Base-by-base conservation (phyloP, 2,888 invertebrate genomes). In the Rhagonycha lutea region DNA sequence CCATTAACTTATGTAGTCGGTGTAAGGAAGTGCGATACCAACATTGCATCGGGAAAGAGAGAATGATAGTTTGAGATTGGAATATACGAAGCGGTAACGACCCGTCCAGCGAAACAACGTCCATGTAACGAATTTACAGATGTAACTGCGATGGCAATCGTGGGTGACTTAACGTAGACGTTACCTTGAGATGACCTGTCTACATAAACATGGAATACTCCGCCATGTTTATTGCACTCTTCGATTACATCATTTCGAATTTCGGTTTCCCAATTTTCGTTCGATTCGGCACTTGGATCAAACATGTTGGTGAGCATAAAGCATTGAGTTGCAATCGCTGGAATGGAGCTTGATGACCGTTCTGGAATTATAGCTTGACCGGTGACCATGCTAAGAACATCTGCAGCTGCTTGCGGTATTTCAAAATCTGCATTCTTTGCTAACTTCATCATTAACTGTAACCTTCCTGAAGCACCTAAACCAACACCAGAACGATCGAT, bases 281-380 rank as follows among this genome's bases (percentile, higher is more conserved):
- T 95, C 0, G 91, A 90, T 79, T 88, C 88, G 63, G 94, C 92
- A 75, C 92, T 90, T 47, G 98, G 97, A 88, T 99, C 99, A 88
- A 99, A 99, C 99, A 99, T 99, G 85, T 99, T 99, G 76, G 98
- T 97, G 77, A 99, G 91, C 95, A 99, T 96, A 88, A 99, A 99
- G 87, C 99, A 99, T 88, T 99, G 99, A 0, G 99, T 99, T 5
- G 99, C 98, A 80, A 99, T 98, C 0, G 98, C 96, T 60, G 98
- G 98, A 11, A 96, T 93, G 28, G 92, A 85, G 61, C 89, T 85
- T 0, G 89, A 87, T 72, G 88, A 89, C 10, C 90, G 88, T 83
- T 94, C 93, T 76, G 93, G 93, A 11, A 93, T 92, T 0, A 92
- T 91, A 18, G 93, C 91, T 61, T 93, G 91, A 8, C 91, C 91